phyloP scores from a whole-genome alignment of 2,888 invertebrate genomes.

The Graphium colonna region DNA sequence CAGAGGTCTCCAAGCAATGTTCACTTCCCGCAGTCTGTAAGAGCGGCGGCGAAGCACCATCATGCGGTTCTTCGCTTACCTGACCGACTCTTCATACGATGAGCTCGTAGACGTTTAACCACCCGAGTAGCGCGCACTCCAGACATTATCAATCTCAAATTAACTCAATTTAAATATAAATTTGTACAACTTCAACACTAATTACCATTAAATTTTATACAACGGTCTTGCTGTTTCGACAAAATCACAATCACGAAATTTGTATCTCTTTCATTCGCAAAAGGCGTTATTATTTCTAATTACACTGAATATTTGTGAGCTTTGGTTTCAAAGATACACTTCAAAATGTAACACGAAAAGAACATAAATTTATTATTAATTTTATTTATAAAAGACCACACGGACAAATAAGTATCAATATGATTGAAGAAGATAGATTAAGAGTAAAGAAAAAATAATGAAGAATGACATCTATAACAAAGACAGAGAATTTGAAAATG shows the following conservation, averaged over 20 bases:
- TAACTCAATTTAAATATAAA: conserved; percentile 24
- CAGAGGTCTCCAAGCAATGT: conserved; percentile 49
- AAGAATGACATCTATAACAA: conserved; percentile 9
- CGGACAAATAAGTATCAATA: too few species aligned
- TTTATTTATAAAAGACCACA: too few species aligned
- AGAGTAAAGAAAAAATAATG: conserved; percentile 12
- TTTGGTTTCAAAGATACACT: neutral
- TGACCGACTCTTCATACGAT: conserved; percentile 61
- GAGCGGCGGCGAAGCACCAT: conserved; percentile 44
- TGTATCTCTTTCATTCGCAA: conserved; percentile 30
- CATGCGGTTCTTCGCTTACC: conserved; percentile 62
- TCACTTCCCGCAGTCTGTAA: conserved; percentile 44
- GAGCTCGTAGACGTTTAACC: conserved; percentile 60
- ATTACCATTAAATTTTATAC: conserved; percentile 32
- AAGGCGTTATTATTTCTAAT: conserved; percentile 1
- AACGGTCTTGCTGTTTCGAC: conserved; percentile 45
- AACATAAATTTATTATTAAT: too few species aligned
- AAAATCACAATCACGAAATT: conserved; percentile 53
- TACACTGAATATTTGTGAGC: neutral
- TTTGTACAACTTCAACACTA: conserved; percentile 25
- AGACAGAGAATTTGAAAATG: conserved; percentile 16
- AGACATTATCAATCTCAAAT: conserved; percentile 50
- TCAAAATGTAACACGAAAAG: neutral
- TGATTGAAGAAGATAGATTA: too few species aligned
- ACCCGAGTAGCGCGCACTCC: conserved; percentile 66